phyloP scores from a whole-genome alignment of 1,140 invertebrate species.

The Oscheius sp. region DNA sequence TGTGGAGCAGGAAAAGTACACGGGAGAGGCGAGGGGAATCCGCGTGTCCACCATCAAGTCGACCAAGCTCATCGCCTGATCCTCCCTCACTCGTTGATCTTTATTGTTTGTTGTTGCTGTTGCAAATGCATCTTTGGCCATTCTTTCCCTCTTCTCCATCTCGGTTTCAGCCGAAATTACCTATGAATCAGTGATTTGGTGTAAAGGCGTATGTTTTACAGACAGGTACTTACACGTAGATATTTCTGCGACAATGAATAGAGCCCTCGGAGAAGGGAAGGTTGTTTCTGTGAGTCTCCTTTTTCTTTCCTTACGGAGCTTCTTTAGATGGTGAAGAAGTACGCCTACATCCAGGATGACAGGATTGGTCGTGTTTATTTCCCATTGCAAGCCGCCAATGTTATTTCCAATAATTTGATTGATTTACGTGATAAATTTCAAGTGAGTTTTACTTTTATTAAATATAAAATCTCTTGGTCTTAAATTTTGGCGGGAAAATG shows the following conservation, averaged over 20 bases:
- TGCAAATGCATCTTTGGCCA: not conserved
- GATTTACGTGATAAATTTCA: slow-evolving; percentile 28
- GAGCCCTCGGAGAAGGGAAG: slow-evolving; percentile 15
- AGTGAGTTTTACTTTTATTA: not conserved
- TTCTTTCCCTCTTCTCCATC: not conserved
- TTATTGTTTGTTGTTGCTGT: slow-evolving; percentile 17
- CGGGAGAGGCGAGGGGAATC: slow-evolving; percentile 38
- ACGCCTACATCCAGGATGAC: slow-evolving; percentile 27
- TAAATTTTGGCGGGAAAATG: too few species aligned
- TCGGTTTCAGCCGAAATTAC: too few species aligned
- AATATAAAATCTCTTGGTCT: too few species aligned
- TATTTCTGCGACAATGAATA: slow-evolving; percentile 13
- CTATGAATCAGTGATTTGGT: too few species aligned
- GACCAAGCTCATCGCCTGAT: slow-evolving; percentile 42
- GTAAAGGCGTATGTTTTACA: too few species aligned
- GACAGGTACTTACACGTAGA: too few species aligned
- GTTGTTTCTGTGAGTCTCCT: not conserved
- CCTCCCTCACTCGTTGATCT: slow-evolving; percentile 4
- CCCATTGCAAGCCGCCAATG: slow-evolving; percentile 10
- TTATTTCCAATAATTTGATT: slow-evolving; percentile 1
- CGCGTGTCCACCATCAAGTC: slow-evolving; percentile 39
- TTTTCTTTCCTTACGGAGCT: not conserved
- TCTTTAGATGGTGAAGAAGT: slow-evolving; percentile 27
- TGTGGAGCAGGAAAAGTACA: slow-evolving; percentile 30
- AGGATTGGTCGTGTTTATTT: slow-evolving; percentile 23